Base-by-base conservation (phyloP, 2,888 invertebrate genomes). In the Pseudococcus viburni region DNA sequence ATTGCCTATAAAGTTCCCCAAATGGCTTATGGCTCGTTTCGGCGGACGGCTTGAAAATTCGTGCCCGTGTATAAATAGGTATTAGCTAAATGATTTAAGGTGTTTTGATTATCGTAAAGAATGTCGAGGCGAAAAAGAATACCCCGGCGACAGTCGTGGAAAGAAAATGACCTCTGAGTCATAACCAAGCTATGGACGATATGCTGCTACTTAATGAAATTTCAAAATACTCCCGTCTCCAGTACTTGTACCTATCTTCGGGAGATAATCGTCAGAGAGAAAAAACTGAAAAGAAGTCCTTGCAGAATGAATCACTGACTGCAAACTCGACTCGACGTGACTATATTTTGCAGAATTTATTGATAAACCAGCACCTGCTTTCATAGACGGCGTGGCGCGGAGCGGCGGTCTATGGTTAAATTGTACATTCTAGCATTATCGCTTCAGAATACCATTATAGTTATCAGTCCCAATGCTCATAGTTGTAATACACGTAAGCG, bases 1-100 rank as follows among this genome's bases (percentile, higher is more conserved):
- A 73, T 73, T 26, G 55, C 55, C 55, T 55, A 55, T 55, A 55
- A 55, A 55, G n/a, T 55, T 55, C n/a, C n/a, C n/a, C 55, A 55
- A 55, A 55, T 55, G 55, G 55, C 55, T 55, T 55, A 55, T 55
- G 55, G 55, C 55, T 55, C 55, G 55, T 55, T 51, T 55, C n/a
- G 55, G 15, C n/a, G 55, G 15, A 55, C n/a, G 55, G 15, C n/a
- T 17, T 55, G n/a, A n/a, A 55, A 55, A n/a, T 55, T 55, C 55
- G n/a, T 55, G 55, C 55, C n/a, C 55, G 55, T 55, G 7, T n/a
- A 55, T n/a, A 55, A 55, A 55, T 55, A 55, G n/a, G 55, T 55
- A 55, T 55, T 55, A 55, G 55, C n/a, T 55, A n/a, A 55, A 55
- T 55, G 55, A 55, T 55, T 55, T 55, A 55, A 55, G 55, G 55